These are phyloP conservation scores for Apteryx mantelli DNA, from an alignment of 2,113 vertebrate species.

Conservation along the genomic window DNA sequence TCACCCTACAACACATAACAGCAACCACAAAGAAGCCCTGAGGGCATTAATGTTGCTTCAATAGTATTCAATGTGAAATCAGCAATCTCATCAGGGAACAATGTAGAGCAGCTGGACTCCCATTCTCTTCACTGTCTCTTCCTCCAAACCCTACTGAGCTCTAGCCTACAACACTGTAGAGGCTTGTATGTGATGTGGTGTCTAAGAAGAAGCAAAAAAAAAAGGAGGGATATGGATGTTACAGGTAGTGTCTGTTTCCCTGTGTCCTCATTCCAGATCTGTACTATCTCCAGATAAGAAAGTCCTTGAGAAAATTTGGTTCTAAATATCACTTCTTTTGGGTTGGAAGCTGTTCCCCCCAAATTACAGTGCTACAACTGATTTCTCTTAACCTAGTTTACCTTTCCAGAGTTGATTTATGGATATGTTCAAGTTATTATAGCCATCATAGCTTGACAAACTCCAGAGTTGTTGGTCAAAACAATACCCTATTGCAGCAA, in stretches of 20 bases:
- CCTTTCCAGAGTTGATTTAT: slow-evolving; percentile 17
- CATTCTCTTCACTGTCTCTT: background rate
- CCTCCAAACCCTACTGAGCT: background rate
- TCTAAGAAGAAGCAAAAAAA: background rate
- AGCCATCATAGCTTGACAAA: background rate
- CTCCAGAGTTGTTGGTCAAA: slow-evolving; percentile 14
- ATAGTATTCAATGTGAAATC: background rate
- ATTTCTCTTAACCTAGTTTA: background rate
- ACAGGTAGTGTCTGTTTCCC: background rate
- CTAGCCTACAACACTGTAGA: background rate
- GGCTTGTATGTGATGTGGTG: background rate
- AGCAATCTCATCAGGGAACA: background rate
- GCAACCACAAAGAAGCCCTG: background rate
- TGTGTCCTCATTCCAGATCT: background rate
- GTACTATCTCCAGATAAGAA: background rate
- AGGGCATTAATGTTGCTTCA: background rate
- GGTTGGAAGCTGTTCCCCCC: background rate
- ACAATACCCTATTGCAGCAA: background rate
- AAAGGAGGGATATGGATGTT: background rate
- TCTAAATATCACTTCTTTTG: background rate
- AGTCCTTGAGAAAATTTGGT: background rate
- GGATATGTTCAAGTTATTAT: slow-evolving; percentile 3
- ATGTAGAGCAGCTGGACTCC: background rate
- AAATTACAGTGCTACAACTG: background rate
- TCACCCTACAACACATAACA: background rate